phyloP scores from a whole-genome alignment of 2,797 vertebrate species.

The Schizopygopsis pylzovi region DNA sequence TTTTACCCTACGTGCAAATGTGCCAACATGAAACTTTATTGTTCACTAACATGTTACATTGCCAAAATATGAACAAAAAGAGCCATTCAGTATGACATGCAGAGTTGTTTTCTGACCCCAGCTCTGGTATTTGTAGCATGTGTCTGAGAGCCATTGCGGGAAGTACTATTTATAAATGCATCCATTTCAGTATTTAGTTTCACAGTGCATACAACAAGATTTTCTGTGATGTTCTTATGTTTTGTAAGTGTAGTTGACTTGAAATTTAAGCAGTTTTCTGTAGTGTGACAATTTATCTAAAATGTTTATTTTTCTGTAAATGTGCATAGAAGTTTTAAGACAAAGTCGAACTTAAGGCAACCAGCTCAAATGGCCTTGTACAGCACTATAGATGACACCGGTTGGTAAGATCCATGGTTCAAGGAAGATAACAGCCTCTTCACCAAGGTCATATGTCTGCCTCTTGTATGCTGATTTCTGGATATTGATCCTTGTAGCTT shows the following conservation, averaged over 20 bases:
- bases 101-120: conserved; percentile 27
- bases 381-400: background rate
- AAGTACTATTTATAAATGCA: conserved; percentile 75
- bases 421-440: conserved; percentile 3
- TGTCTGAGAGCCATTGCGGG: conserved; percentile 12
- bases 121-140: conserved; percentile 36
- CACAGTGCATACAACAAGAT: background rate
- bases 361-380: conserved; percentile 61
- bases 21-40: too few species aligned
- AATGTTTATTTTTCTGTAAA: too few species aligned
- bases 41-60: too few species aligned
- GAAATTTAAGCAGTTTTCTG: background rate
- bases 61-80: background rate
- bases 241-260: background rate
- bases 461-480: background rate
- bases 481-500: conserved; percentile 39
- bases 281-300: background rate
- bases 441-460: conserved; percentile 32
- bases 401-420: background rate
- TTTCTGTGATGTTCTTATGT: background rate
- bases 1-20: too few species aligned
- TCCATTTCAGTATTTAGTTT: conserved; percentile 70
- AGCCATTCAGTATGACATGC: background rate
- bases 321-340: too few species aligned
- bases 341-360: too few species aligned